Evolutionary conservation across 1,140 invertebrate species (phyloP).

Genomic region (Anastrepha ludens): DNA sequence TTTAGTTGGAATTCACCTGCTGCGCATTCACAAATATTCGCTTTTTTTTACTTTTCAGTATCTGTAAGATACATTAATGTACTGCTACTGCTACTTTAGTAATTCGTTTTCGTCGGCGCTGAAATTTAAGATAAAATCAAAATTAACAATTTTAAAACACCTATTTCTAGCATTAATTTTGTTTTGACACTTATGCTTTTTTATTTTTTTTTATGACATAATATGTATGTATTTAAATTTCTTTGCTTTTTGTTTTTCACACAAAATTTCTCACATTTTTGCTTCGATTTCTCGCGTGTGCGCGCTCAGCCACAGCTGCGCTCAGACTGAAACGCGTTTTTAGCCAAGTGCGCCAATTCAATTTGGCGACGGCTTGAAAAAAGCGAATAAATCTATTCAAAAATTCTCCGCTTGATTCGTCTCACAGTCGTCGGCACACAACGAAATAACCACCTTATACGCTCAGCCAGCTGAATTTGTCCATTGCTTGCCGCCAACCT

Average conservation of each 20-base stretch:
- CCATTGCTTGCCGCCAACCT: background rate
- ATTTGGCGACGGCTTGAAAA: background rate
- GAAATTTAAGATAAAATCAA: background rate
- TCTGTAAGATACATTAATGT: background rate
- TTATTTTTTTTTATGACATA: background rate
- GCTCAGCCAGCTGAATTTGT: background rate
- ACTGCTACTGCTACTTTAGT: background rate
- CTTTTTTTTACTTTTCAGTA: background rate
- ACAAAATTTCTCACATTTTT: background rate
- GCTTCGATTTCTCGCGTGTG: constrained; percentile 1
- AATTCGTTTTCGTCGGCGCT: background rate
- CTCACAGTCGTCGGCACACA: background rate
- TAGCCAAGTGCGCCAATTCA: constrained; percentile 47
- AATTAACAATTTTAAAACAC: background rate
- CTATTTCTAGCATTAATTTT: background rate
- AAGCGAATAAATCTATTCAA: constrained; percentile 7
- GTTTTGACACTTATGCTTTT: background rate
- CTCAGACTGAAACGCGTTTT: constrained; percentile 58
- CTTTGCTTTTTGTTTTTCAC: background rate
- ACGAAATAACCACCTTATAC: background rate
- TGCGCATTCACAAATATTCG: background rate
- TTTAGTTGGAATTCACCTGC: background rate
- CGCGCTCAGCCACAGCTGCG: constrained; percentile 56
- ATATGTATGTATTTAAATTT: background rate
- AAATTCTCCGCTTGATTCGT: constrained; percentile 38